A percentile compares a stretch with the other conserved stretches of the same genome.
Evolutionary conservation across 2,113 vertebrate species (phyloP).

Genomic region (human (Homo sapiens)): DNA sequence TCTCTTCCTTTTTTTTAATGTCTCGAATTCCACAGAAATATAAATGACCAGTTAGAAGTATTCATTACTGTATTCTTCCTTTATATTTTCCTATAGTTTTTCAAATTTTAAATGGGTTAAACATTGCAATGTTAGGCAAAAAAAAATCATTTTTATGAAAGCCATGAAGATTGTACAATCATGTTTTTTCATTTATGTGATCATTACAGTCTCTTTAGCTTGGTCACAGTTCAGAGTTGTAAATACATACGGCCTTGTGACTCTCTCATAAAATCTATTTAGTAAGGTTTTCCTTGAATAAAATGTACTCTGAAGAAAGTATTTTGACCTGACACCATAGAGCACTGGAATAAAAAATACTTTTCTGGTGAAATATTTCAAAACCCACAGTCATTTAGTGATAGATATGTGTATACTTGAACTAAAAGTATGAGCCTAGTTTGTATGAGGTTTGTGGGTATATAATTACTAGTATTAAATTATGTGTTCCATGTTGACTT

Average conservation of each 20-base stretch:
- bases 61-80: background rate
- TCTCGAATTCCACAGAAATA: background rate
- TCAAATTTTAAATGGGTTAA: background rate
- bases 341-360: constrained; percentile 22
- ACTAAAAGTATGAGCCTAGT: constrained; percentile 8
- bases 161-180: background rate
- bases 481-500: constrained; percentile 70
- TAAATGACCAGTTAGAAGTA: constrained; percentile 11
- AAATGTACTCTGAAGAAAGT: constrained; percentile 37
- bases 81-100: background rate
- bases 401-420: background rate
- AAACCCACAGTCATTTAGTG: constrained; percentile 43
- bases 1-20: background rate
- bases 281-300: constrained; percentile 52
- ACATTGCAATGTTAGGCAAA: background rate
- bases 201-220: constrained; percentile 18
- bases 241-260: constrained; percentile 49
- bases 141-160: background rate
- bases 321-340: constrained; percentile 44
- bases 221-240: constrained; percentile 55
- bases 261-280: constrained; percentile 62
- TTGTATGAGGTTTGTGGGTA: constrained; percentile 46
- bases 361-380: constrained; percentile 52
- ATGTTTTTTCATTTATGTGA: background rate
- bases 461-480: constrained; percentile 66